phyloP scores from a whole-genome alignment of 2,113 vertebrate species.

The Saguinus midas region DNA sequence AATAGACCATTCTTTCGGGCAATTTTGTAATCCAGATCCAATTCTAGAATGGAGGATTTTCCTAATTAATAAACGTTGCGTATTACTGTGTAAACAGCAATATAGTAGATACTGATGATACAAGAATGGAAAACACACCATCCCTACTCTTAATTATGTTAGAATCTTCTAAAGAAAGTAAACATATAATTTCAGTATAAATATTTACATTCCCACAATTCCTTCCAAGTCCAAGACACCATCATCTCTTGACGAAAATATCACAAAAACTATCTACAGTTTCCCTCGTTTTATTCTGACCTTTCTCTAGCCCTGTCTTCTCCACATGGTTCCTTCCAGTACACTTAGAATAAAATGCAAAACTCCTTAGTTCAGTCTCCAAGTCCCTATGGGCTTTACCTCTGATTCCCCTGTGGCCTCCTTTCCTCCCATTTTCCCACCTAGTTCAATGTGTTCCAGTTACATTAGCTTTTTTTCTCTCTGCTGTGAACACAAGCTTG shows the following conservation, averaged over 20 bases:
- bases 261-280: not conserved
- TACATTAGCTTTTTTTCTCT: not conserved
- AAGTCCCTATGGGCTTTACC: not conserved
- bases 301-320: not conserved
- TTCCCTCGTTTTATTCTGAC: not conserved
- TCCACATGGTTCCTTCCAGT: not conserved
- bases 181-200: slow-evolving; percentile 15
- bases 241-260: not conserved
- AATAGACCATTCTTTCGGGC: not conserved
- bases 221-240: not conserved
- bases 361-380: not conserved
- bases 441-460: not conserved
- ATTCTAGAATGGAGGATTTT: not conserved
- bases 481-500: not conserved
- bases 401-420: not conserved
- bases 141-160: not conserved
- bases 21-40: not conserved
- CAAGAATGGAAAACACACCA: not conserved
- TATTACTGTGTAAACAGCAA: not conserved
- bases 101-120: not conserved
- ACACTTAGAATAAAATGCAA: not conserved
- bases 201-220: not conserved
- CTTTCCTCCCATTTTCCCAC: not conserved
- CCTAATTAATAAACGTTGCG: not conserved
- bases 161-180: slow-evolving; percentile 8